Evolutionary conservation across 2,888 invertebrate species (phyloP).

Genomic region (Agonopterix heracliana): DNA sequence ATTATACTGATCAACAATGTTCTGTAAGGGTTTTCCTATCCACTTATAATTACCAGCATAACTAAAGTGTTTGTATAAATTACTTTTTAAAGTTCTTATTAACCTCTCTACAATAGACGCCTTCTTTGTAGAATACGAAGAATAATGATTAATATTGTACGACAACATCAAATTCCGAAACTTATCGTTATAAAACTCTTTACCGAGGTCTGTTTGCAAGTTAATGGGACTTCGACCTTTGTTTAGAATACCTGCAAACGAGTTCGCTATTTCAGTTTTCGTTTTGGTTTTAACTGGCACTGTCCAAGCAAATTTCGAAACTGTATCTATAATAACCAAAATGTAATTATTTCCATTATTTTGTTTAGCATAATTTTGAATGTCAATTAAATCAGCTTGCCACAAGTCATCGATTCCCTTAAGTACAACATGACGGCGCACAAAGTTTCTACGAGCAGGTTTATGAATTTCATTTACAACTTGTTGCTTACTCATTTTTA

Average conservation of each 20-base stretch:
- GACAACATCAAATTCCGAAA: neutral
- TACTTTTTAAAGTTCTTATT: constrained; percentile 3
- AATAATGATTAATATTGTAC: neutral
- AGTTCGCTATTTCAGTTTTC: neutral
- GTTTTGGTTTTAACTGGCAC: constrained; percentile 9
- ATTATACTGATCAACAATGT: neutral
- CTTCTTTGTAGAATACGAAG: neutral
- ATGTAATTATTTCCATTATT: constrained; percentile 13
- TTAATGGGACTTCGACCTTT: constrained; percentile 8
- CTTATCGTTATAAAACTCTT: constrained; percentile 6
- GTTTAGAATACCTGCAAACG: neutral
- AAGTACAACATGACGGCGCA: constrained; percentile 29
- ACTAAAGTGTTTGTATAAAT: constrained; percentile 11
- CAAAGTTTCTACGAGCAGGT: constrained; percentile 30
- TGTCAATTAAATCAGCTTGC: constrained; percentile 48
- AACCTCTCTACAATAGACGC: constrained; percentile 1
- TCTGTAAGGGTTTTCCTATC: neutral
- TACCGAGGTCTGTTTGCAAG: constrained; percentile 13
- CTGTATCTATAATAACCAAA: constrained; percentile 10
- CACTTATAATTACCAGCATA: neutral
- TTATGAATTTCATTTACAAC: constrained; percentile 10
- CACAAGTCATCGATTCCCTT: constrained; percentile 45
- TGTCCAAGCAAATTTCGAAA: constrained; percentile 14
- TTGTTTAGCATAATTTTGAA: constrained; percentile 11
- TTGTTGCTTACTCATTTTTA: constrained; percentile 4